These are phyloP conservation scores for Agrenia bidenticulata DNA, from an alignment of 2,888 invertebrate genomes.

Conservation along the genomic window DNA sequence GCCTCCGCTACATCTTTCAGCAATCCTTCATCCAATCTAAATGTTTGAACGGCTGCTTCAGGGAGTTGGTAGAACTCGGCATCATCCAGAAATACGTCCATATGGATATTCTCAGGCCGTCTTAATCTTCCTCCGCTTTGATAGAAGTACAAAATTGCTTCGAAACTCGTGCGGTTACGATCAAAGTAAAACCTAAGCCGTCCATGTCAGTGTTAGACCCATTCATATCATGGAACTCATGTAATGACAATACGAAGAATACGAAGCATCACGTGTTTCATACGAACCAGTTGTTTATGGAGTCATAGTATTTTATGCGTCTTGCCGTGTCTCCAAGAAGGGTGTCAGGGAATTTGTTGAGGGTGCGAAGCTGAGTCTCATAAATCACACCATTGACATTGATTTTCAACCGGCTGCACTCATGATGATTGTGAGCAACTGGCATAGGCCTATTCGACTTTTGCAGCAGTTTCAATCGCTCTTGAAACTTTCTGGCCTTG, in stretches of 20 bases:
- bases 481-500: background rate
- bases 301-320: constrained; percentile 25
- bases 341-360: constrained; percentile 23
- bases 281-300: constrained; percentile 2
- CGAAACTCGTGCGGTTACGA: constrained; percentile 24
- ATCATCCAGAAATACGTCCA: constrained; percentile 38
- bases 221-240: no score
- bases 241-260: no score
- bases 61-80: constrained; percentile 31
- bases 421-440: constrained; percentile 24
- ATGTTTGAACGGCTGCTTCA: constrained; percentile 14
- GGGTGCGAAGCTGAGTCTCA: constrained; percentile 30
- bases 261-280: no score
- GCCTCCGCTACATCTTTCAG: background rate
- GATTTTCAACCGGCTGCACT: constrained; percentile 23
- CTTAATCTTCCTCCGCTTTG: constrained; percentile 35
- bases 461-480: background rate
- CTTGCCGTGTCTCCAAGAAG: constrained; percentile 28
- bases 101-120: constrained; percentile 26
- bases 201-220: no score
- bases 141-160: constrained; percentile 30
- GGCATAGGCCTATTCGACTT: background rate
- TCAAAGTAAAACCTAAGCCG: constrained; percentile 27
- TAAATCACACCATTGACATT: constrained; percentile 29
- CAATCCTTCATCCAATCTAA: constrained; percentile 22